Evolutionary conservation across 2,113 vertebrate species (phyloP), one percentile per base, ranked within the genome.

Genomic region (Tamias sibiricus): DNA sequence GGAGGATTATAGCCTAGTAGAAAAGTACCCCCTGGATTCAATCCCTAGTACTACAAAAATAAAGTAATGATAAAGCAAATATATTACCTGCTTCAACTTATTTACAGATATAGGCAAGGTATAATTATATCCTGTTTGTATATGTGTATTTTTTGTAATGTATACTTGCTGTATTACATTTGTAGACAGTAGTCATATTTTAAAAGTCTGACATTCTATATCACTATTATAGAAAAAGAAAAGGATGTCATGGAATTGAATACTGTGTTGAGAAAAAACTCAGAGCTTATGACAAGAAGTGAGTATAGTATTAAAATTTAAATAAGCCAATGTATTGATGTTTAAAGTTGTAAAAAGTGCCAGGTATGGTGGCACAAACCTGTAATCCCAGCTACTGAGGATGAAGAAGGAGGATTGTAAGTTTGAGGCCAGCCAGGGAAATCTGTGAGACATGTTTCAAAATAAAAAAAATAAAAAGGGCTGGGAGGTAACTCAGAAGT

Each of bases 241-340:
- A 97, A 91, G 14, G 37, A 74, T 93, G 86, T 93, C 40, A 30
- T 86, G 75, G 71, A 71, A 59, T 59, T 71, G 32, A 75, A 14
- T 86, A 71, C 84, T 79, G 80, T 87, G 14, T 87, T 71, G 80
- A 96, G 57, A 92, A 87, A 52, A 95, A 75, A 90, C n/a, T 90
- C 90, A 94, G 28, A 86, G 26, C 40, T 97, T 35, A 32, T 87
- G 92, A 77, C 62, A 69, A 83, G 57, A 87, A 97, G 93, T 44
- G 44, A 37, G 66, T 83, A 91, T 87, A 77, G 6, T 91, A 90
- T 68, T 90, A 59, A 81, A n/a, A 94, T 96, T 80, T 90, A 90
- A 95, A 92, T 92, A 95, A 84, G 37, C 84, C 92, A 90, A 88
- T 82, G 44, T 83, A 57, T 86, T 93, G 69, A 69, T 24, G 87